Evolutionary conservation across 2,888 invertebrate genomes (phyloP), one percentile per base, ranked within the genome.

Genomic region (Adineta ricciae): DNA sequence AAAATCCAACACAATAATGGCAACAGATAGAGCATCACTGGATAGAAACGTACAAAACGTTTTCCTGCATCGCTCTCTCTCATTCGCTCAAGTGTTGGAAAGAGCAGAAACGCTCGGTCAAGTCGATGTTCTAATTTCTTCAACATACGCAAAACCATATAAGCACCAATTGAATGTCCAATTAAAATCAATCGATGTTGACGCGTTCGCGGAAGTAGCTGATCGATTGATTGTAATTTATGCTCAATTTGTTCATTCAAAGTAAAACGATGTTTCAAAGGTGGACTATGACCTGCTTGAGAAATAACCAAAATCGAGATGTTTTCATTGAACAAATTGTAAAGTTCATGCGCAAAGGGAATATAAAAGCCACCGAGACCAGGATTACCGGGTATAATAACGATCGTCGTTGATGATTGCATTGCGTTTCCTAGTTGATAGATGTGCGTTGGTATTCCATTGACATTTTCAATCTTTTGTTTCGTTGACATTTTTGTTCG

Each of bases 91-190:
- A 96, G 91, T 0, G 96, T 95, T 2, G 96, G 96, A 90, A 96
- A 96, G 3, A 96, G 90, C 87, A 96, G 90, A 90, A 88, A 92
- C 90, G 88, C 94, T 86, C 88, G 87, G 32, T 87, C 72, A 38
- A 92, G 91, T 87, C 93, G 83, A 54, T 85, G 27, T 41, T 88
- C 86, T 36, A 90, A 87, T 38, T 88, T 91, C 87, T 93, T 92
- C 46, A 95, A 89, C 84, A 95, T 89, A 89, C 95, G 93, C 86
- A 95, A 89, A 87, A 93, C 92, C 88, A 96, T 93, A 93, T 95
- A 95, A 84, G 94, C 93, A 5, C 97, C 97, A 88, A 96, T 95
- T 0, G 96, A 96, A 92, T 97, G 96, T 2, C 95, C 83, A 38
- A 83, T 83, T 54, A 83, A 56, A n/a, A 83, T 54, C 19, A 83